Base-by-base conservation (phyloP, 2,888 invertebrate genomes). In the Temnothorax rugatulus region DNA sequence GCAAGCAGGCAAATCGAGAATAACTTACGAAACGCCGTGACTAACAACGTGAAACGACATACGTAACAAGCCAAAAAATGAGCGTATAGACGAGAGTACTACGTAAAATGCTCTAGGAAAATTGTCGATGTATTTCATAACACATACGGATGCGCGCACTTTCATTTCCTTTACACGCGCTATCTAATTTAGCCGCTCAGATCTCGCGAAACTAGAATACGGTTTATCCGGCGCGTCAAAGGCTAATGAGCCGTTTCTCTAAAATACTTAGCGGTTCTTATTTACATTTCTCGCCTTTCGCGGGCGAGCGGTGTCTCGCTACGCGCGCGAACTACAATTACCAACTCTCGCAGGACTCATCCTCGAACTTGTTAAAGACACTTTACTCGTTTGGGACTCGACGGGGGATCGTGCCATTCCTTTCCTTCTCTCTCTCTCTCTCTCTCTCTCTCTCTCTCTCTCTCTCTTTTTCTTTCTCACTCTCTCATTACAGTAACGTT, bases 211-310 rank as follows among this genome's bases (percentile, higher is more conserved):
- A 81, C 47, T 81, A 81, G 79, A 81, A 81, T 73, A 81, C 79
- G 59, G 79, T 59, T 81, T 81, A 81, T 73, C 47, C 73, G 34
- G 59, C 59, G 59, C 9, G 59, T 73, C 79, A 81, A 81, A 81
- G 79, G 59, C 73, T 81, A 71, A 81, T 71, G 79, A 81, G 73
- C 47, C 79, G 73, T 81, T 81, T 81, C 79, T 81, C 59, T 73
- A 71, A 81, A 81, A 81, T 71, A 81, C 73, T 81, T 71, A 59
- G 59, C 73, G 38, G 47, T 57, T 50, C 73, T 81, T 81, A 81
- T 81, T 81, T 81, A 81, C 79, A 81, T 81, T 81, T 81, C 59
- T 52, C 64, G 63, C 11, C 63, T 41, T 34, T 64, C 74, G 50
- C 82, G 57, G 57, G 34, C 57, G 34, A 63, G 38, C 15, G 29